phyloP scores from a whole-genome alignment of 2,113 vertebrate genomes.

The Otis tarda region DNA sequence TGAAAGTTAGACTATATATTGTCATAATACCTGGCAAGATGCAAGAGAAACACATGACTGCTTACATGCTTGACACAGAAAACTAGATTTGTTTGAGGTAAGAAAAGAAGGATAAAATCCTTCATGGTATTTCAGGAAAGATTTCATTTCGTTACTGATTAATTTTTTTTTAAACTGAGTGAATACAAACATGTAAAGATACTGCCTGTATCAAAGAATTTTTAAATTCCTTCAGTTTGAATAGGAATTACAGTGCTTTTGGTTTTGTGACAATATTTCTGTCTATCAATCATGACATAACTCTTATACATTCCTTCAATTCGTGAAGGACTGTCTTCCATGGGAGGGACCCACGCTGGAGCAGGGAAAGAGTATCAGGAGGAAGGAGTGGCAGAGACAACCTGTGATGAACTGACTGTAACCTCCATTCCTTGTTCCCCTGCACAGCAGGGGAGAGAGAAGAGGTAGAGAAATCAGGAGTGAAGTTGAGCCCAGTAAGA shows the following conservation, averaged over 20 bases:
- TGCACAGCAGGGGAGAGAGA: too few species aligned
- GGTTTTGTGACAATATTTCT: not conserved
- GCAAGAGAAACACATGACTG: not conserved
- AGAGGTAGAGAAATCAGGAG: too few species aligned
- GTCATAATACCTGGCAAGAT: not conserved
- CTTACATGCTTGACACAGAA: not conserved
- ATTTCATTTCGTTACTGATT: not conserved
- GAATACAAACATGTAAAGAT: not conserved
- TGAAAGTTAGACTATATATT: not conserved
- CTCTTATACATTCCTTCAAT: not conserved
- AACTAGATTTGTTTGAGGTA: not conserved
- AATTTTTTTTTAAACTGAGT: not conserved
- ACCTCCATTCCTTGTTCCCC: too few species aligned
- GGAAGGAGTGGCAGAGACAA: too few species aligned
- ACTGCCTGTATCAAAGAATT: not conserved
- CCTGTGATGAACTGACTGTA: too few species aligned
- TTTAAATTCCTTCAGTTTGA: not conserved
- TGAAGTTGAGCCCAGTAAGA: too few species aligned
- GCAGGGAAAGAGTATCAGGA: too few species aligned
- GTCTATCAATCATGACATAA: not conserved
- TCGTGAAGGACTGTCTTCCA: too few species aligned
- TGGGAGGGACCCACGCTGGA: too few species aligned
- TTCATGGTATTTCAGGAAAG: not conserved
- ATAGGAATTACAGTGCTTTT: not conserved
- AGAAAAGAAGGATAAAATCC: not conserved